Evolutionary conservation across 2,113 vertebrate genomes (phyloP), one percentile per base, ranked within the genome.

Genomic region (Porphyrio hochstetteri): DNA sequence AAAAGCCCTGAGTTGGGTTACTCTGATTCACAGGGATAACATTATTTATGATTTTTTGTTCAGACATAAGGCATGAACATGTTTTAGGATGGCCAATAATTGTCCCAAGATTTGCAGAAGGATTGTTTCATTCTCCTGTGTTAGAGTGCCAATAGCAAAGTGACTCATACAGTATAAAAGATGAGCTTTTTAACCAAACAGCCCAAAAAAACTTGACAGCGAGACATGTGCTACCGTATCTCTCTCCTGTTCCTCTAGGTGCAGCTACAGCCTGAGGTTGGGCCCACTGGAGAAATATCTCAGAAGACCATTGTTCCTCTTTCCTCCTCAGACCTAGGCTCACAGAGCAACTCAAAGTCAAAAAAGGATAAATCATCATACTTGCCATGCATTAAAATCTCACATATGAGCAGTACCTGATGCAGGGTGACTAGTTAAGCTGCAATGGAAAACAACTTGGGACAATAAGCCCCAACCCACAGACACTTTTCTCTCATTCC

Each of bases 21-120:
- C 71, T 88, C 79, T 77, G n/a, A 70, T 95, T 94, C 90, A 77
- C 1, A 3, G 19, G 23, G 28, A 88, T 93, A 87, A 82, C 29
- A 29, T 57, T 87, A 92, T 92, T 92, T 92, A 59, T 38, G 40
- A 86, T 25, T 74, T 93, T 74, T 90, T 70, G 15, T 83, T 91
- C 63, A 83, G 68, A 78, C 46, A 17, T n/a, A 61, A 82, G 19
- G 59, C 68, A 88, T 29, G 44, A 77, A 46, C 29, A n/a, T 33
- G 59, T 69, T 94, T 94, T 81, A 88, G 53, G 35, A 77, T 56
- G 60, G 42, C 63, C 8, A 93, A 52, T 38, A 93, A 88, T 74
- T 77, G 63, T 86, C 9, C 16, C 52, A 86, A 93, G 56, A 75
- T 90, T 92, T 94, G 44, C 63, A 79, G 53, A 46, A 80, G 38